A percentile compares a stretch with the other conserved stretches of the same genome.
phyloP scores from a whole-genome alignment of 2,113 vertebrate genomes.

The human region DNA sequence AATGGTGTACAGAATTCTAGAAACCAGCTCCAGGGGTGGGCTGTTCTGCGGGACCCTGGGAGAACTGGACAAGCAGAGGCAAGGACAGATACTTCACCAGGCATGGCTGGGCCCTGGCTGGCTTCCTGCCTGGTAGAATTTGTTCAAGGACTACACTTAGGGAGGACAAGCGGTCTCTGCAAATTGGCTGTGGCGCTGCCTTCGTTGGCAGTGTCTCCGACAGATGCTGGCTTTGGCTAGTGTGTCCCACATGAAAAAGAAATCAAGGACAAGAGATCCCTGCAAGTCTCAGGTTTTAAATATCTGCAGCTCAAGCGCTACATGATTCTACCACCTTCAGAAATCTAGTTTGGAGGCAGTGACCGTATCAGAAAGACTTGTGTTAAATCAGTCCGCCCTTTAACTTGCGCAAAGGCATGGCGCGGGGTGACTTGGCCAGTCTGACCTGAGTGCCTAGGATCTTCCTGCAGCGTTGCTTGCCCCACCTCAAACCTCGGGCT shows the following conservation, averaged over 20 bases:
- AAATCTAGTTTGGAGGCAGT: background rate
- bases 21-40: background rate
- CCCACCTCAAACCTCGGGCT: background rate
- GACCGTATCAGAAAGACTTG: background rate
- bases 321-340: background rate
- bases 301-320: background rate
- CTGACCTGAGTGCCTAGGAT: background rate
- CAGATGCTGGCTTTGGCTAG: background rate
- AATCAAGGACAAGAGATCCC: background rate
- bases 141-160: background rate
- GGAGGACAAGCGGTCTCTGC: fast-evolving
- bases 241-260: background rate
- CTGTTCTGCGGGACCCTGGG: background rate
- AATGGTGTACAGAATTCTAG: background rate
- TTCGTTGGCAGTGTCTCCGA: background rate
- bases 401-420: background rate
- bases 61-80: background rate
- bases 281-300: background rate
- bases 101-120: background rate
- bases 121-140: background rate
- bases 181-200: background rate
- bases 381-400: background rate
- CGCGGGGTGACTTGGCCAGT: background rate
- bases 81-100: background rate
- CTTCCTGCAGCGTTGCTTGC: background rate